Evolutionary conservation across 2,888 invertebrate genomes (phyloP).

Genomic region (Hololepta plana): DNA sequence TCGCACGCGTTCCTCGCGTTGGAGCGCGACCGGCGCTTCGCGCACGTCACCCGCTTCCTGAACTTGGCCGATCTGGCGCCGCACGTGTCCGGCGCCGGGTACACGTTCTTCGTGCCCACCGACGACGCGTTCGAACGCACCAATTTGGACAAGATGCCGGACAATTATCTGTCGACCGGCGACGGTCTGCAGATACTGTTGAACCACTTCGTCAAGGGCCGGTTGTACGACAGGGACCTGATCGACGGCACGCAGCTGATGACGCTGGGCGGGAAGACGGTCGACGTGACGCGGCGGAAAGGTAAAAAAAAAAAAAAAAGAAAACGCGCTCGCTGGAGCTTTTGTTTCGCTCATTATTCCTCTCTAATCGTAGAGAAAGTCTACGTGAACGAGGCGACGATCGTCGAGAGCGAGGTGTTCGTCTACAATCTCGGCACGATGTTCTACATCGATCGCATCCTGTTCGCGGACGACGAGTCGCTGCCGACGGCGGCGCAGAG

Average conservation of each 20-base stretch:
- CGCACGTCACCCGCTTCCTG: conserved; percentile 40
- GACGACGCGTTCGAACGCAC: conserved; percentile 44
- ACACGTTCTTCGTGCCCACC: conserved; percentile 52
- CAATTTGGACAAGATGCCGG: conserved; percentile 37
- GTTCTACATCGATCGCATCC: conserved; percentile 40
- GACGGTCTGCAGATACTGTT: conserved; percentile 38
- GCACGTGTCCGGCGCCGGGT: conserved; percentile 41
- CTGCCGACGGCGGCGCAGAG: conserved; percentile 16
- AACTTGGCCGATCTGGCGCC: conserved; percentile 42
- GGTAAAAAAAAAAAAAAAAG: conserved; percentile 16
- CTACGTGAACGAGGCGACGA: conserved; percentile 35
- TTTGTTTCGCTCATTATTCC: too few relatives aligned
- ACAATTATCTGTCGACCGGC: conserved; percentile 35
- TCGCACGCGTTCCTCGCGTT: conserved; percentile 42
- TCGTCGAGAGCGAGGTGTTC: conserved; percentile 41
- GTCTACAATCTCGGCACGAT: conserved; percentile 46
- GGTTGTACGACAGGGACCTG: conserved; percentile 39
- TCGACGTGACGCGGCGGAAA: conserved; percentile 30
- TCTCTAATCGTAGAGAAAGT: conserved; percentile 31
- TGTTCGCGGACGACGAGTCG: conserved; percentile 26
- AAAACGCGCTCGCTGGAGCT: too few relatives aligned
- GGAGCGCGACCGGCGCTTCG: conserved; percentile 34
- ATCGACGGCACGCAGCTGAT: conserved; percentile 32
- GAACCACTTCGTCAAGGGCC: conserved; percentile 42
- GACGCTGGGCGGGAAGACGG: conserved; percentile 36